Evolutionary conservation across 2,797 vertebrate species (phyloP), one percentile per base, ranked within the genome.

Genomic region (Cryptoprocta ferox): DNA sequence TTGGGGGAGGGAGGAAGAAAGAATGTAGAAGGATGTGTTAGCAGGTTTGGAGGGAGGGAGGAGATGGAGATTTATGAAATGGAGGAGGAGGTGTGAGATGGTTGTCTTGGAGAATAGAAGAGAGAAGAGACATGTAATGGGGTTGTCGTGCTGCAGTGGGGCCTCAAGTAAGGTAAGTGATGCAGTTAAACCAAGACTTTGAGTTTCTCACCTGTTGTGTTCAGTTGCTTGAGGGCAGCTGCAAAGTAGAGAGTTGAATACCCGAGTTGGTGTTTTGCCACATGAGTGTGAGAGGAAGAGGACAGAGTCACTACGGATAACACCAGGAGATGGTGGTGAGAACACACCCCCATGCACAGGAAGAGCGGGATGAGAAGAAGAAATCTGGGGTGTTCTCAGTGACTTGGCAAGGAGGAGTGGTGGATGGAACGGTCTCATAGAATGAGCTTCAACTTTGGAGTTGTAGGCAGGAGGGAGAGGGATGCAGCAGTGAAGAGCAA

Each of bases 301-400:
- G 76, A 61, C 48, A 48, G 0, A 45, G 59, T 59, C 65, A 65
- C 56, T 28, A 35, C 48, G 30, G 45, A 37, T 73, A 5, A 32
- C 26, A 10, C 39, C 48, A 35, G 70, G 94, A 80, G n/a, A 2
- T 68, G 32, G 76, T 86, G 61, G 68, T 26, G 30, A 32, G 73
- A 79, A 66, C 71, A 11, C 0, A 26, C 42, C 0, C 39, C 0
- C 5, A 0, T 0, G 1, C 16, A 19, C 35, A 45, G 2, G 15
- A 16, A 11, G 28, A 59, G 13, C 32, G 45, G 16, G 8, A 2
- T 61, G 56, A 83, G 56, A 5, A 6, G 8, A 30, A 35, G 11
- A 30, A 42, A 53, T 30, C 75, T 45, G 71, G 28, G 84, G 19
- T 32, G 37, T 45, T 71, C 2, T 53, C 28, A 66, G 16, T 71